A percentile compares a stretch with the other conserved stretches of the same genome.
Conservation (phyloP, 2,888 invertebrate species). For the Drosophila monieri region DNA sequence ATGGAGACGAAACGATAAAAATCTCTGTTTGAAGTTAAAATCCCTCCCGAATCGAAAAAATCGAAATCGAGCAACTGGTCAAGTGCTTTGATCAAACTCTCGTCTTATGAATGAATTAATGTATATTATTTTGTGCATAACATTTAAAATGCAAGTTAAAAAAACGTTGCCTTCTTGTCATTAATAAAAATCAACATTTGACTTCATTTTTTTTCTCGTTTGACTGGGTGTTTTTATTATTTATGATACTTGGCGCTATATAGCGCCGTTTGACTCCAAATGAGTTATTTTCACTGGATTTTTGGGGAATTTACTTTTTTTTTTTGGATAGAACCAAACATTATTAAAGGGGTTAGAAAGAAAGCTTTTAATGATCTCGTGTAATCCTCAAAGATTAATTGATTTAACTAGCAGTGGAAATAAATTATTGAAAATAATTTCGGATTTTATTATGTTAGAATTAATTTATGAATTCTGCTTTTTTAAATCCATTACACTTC, state of each 20-base stretch:
- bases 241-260: slow-evolving; percentile 71
- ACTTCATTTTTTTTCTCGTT: slow-evolving; percentile 31
- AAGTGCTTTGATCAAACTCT: slow-evolving; percentile 54
- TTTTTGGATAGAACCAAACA: slow-evolving; percentile 11
- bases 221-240: slow-evolving; percentile 68
- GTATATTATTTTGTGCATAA: slow-evolving; percentile 52
- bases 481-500: too few species aligned
- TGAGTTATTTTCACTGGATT: slow-evolving; percentile 19
- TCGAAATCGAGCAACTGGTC: slow-evolving; percentile 44
- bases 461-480: neutral
- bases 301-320: neutral
- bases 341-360: slow-evolving; percentile 1
- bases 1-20: slow-evolving; percentile 69
- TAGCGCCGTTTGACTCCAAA: slow-evolving; percentile 54
- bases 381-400: slow-evolving; percentile 51
- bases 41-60: slow-evolving; percentile 36
- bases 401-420: neutral
- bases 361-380: slow-evolving; percentile 22
- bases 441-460: neutral
- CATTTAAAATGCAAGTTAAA: slow-evolving; percentile 57
- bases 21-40: slow-evolving; percentile 60
- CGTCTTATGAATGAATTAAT: slow-evolving; percentile 74
- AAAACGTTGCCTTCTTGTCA: slow-evolving; percentile 62
- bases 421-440: neutral
- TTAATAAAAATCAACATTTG: slow-evolving; percentile 63